Conservation (phyloP, 2,888 invertebrate genomes). For the Trichogramma dendrolimi region DNA sequence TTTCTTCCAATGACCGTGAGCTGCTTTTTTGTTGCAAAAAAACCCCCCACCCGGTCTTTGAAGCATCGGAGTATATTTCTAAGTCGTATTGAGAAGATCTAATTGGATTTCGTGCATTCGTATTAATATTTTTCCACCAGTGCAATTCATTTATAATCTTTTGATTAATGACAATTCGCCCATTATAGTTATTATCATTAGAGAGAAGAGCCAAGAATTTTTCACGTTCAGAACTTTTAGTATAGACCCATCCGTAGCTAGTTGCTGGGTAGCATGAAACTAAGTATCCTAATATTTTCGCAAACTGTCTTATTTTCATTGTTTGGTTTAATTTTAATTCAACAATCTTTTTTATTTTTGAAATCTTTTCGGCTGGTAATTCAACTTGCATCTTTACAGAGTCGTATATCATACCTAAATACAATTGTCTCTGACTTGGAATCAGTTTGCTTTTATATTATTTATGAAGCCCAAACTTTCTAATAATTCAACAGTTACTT, state of each 20-base stretch:
- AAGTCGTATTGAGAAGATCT: not conserved
- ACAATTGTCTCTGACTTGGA: not conserved
- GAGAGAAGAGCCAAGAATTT: not conserved
- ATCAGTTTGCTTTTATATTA: not conserved
- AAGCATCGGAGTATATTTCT: constrained; percentile 8
- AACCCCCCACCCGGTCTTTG: not conserved
- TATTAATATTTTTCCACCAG: constrained; percentile 2
- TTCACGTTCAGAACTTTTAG: constrained; percentile 1
- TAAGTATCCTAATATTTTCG: no score
- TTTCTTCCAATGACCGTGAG: constrained; percentile 1
- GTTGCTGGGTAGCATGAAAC: no score
- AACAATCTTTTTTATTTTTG: not conserved
- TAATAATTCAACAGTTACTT: not conserved
- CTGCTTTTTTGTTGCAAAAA: not conserved
- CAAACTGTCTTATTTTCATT: not conserved
- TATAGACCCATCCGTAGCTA: constrained; percentile 3
- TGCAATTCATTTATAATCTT: not conserved
- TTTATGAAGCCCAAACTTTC: constrained; percentile 9
- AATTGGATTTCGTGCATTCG: not conserved
- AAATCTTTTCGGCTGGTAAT: not conserved
- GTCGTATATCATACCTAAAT: not conserved
- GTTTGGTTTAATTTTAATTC: not conserved
- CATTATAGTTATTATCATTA: constrained; percentile 1
- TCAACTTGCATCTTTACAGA: not conserved
- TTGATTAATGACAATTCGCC: not conserved